Conservation (phyloP, 2,888 invertebrate species). For the Himalopsyche tibetana region DNA sequence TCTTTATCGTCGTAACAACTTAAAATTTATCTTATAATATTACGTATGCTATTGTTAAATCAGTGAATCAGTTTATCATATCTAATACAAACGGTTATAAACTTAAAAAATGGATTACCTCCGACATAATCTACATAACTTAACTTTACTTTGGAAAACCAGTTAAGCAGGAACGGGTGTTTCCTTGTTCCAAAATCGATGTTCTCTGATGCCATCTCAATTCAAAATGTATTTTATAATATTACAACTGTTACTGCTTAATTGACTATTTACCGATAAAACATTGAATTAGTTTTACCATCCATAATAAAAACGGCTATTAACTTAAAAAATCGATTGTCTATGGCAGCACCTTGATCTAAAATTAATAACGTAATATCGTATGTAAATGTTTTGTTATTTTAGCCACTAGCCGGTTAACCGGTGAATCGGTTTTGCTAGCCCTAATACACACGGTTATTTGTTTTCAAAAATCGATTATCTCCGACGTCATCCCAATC, state of each 20-base stretch:
- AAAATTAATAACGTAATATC: not conserved
- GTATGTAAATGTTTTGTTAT: too few species aligned
- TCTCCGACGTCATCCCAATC: constrained; percentile 17
- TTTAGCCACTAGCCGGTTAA: too few species aligned
- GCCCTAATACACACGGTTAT: not conserved
- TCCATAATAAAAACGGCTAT: not conserved
- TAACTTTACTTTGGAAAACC: too few species aligned
- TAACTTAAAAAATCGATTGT: not conserved
- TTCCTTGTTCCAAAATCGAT: not conserved
- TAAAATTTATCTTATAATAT: not conserved
- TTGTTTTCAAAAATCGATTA: constrained; percentile 7
- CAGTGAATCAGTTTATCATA: too few species aligned
- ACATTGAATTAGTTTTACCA: not conserved
- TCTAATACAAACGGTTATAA: too few species aligned
- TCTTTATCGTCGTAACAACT: too few species aligned
- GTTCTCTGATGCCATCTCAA: not conserved
- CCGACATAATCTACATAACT: too few species aligned
- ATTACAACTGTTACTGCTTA: not conserved
- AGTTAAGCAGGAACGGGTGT: not conserved
- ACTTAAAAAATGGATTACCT: too few species aligned
- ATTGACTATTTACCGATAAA: too few species aligned
- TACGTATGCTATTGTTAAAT: not conserved
- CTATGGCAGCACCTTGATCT: not conserved
- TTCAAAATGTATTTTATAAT: not conserved
- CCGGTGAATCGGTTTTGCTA: not conserved